Conservation (phyloP, 2,888 invertebrate genomes). For the Camptogramma bilineatum region DNA sequence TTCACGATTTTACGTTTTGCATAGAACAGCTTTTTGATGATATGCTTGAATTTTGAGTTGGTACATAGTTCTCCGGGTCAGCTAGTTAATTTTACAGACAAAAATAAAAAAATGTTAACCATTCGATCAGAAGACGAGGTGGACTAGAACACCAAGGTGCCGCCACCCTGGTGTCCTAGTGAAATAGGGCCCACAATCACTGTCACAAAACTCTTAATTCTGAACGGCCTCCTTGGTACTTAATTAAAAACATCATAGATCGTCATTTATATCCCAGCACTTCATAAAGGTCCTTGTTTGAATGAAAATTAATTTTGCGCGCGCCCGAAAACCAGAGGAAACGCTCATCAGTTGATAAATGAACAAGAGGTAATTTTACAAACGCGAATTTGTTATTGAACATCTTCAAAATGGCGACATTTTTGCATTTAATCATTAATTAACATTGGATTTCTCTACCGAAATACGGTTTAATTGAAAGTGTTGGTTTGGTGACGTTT, state of each 20-base stretch:
- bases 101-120: no score
- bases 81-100: no score
- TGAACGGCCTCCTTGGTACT: background rate
- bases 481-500: constrained; percentile 55
- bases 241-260: constrained; percentile 10
- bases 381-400: constrained; percentile 44
- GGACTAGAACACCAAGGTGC: no score
- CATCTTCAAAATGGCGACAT: constrained; percentile 33
- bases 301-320: constrained; percentile 29
- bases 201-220: background rate
- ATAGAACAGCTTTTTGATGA: no score
- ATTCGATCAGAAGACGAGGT: no score
- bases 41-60: no score
- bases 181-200: no score
- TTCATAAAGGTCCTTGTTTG: constrained; percentile 20
- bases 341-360: constrained; percentile 40
- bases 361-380: constrained; percentile 43
- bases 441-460: constrained; percentile 49
- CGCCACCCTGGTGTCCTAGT: no score
- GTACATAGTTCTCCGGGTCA: no score
- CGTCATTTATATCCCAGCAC: constrained; percentile 9
- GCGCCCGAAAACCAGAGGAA: constrained; percentile 32
- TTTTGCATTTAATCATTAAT: constrained; percentile 51
- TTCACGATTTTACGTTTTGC: no score
- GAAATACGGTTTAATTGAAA: constrained; percentile 45